phyloP scores from a whole-genome alignment of 35 echinoderm and acorn worm genomes.

The Nesometra sesokonis region DNA sequence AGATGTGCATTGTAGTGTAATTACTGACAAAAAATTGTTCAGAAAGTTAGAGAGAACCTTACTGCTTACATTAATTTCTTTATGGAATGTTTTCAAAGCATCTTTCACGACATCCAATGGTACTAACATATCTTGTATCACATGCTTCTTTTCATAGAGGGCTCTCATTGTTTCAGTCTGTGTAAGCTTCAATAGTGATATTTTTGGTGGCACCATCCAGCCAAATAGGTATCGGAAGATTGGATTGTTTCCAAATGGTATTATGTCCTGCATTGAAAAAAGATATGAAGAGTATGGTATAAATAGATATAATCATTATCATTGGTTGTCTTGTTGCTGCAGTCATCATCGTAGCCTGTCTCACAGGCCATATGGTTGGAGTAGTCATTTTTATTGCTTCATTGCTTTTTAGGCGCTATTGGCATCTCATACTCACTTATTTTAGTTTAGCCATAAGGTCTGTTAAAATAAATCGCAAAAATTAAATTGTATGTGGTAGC shows the following conservation, averaged over 20 bases:
- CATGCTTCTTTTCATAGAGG: conserved; percentile 73
- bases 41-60: not conserved
- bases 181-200: conserved; percentile 77
- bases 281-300: not conserved
- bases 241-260: conserved; percentile 85
- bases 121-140: conserved; percentile 90
- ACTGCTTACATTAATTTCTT: conserved; percentile 61
- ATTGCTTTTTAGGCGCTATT: no score
- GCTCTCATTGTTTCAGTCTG: conserved; percentile 59
- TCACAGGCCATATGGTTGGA: no score
- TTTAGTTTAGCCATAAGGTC: no score
- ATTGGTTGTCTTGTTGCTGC: no score
- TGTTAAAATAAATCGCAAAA: no score
- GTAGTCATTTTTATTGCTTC: no score
- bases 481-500: no score
- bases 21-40: no score
- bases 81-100: conserved; percentile 47
- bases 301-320: not conserved
- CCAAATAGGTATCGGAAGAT: conserved; percentile 80
- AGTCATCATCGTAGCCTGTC: no score
- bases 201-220: conserved; percentile 88
- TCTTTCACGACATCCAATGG: conserved; percentile 40
- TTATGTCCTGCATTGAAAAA: conserved; percentile 56
- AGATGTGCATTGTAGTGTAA: no score
- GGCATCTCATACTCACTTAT: no score